Percentiles rank a stretch among this genome's conserved stretches.
phyloP scores from a whole-genome alignment of 2,888 invertebrate genomes.

The Neuroscelio doddi region DNA sequence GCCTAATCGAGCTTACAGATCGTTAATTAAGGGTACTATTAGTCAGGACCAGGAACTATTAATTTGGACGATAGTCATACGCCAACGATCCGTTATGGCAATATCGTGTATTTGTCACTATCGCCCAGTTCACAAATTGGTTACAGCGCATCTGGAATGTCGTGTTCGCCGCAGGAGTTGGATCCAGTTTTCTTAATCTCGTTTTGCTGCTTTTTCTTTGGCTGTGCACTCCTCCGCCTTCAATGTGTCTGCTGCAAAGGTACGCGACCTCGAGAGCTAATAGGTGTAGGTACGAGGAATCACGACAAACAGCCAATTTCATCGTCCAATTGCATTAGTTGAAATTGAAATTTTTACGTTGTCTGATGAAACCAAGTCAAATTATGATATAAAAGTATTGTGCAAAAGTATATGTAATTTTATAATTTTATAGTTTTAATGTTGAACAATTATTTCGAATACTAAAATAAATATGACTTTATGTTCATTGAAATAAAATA shows the following conservation, averaged over 20 bases:
- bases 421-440: too few relatives aligned
- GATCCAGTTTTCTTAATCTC: constrained; percentile 35
- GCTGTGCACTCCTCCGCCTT: constrained; percentile 22
- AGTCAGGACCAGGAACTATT: constrained; percentile 63
- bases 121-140: constrained; percentile 64
- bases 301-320: not conserved
- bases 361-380: not conserved
- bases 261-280: constrained; percentile 11
- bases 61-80: constrained; percentile 63
- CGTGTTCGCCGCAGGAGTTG: constrained; percentile 34
- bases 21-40: constrained; percentile 67
- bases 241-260: constrained; percentile 1
- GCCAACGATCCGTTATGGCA: constrained; percentile 63
- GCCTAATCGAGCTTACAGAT: constrained; percentile 62
- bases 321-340: not conserved
- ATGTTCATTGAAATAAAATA: too few relatives aligned
- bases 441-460: too few relatives aligned
- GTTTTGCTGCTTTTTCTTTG: constrained; percentile 30
- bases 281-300: not conserved
- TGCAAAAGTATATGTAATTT: too few relatives aligned
- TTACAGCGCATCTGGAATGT: constrained; percentile 64
- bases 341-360: not conserved
- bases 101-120: constrained; percentile 68
- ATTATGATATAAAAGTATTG: not conserved
- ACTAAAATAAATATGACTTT: too few relatives aligned